Base-by-base conservation (phyloP, 2,797 vertebrate species). In the Bufotes viridis region DNA sequence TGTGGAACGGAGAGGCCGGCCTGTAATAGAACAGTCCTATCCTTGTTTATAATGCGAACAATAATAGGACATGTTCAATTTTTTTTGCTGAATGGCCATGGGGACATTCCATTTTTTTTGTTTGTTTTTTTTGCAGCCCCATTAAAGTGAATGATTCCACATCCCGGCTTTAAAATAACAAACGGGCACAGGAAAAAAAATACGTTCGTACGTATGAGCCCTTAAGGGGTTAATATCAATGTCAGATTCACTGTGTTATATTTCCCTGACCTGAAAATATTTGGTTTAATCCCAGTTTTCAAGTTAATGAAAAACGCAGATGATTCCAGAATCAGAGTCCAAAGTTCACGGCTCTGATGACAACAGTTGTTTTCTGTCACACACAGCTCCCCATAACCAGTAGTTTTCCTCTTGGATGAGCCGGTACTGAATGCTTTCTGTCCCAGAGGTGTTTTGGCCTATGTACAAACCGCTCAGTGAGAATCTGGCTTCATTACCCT, bases 391-490 rank as follows among this genome's bases (percentile, higher is more conserved):
- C 24, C 57, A 60, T 61, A 42, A 74, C 51, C 82, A 26, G 55
- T 58, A 60, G 70, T 42, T 76, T 84, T 85, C 83, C 83, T 85
- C 72, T 24, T 65, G 72, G 72, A 76, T 65, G 70, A 84, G 82
- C 82, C 57, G 26, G 70, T 60, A 34, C 57, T 51, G 82, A 76
- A 84, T 84, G n/a, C 78, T 85, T 85, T 74, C 72, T 85, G 70
- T 85, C 83, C 83, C 83, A 85, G 83, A 78, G 83, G 70, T 85
- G 83, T 65, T 85, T 49, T 78, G 83, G 83, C 83, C 58, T 6
- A 29, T 18, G 83, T 85, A 85, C 83, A 85, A 78, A 63, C 70
- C 29, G 42, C 74, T 58, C 34, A 84, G 69, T 72, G 69, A 84
- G 69, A 84, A 84, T 84, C 74, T 75, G 55, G 69, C 82, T 85